Evolutionary conservation across 1,140 invertebrate genomes (phyloP), one percentile per base, ranked within the genome.

Genomic region (Parasteatoda tepidariorum): DNA sequence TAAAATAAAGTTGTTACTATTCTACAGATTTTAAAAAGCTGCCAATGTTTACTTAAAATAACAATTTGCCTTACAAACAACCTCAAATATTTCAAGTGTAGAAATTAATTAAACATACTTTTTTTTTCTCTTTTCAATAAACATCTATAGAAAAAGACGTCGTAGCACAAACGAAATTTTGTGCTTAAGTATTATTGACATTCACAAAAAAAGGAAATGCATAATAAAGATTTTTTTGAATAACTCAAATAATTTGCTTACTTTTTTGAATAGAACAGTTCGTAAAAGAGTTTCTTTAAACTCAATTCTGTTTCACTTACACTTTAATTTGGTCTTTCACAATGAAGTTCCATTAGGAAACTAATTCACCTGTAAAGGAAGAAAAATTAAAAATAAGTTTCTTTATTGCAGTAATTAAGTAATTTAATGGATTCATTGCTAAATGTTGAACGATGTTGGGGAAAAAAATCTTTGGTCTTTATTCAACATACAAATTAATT

Each of bases 401-500:
- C 78, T 82, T 82, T 82, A 82, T 82, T 82, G 66, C 22, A 71
- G 66, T 82, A 82, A 82, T 82, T 82, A 82, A 71, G 78, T 82
- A 82, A 82, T 82, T 82, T 82, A 70, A 71, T 71, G 66, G 78
- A 70, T 82, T 82, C 78, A 82, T 71, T 71, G 66, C 78, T 31
- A 22, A 31, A 30, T 82, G 33, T 22, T 24, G 18, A 74, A 26
- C 26, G 24, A 64, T 30, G 24, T 15, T 18, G 26, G 13, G 48
- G 31, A 82, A 61, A 81, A 79, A 79, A 70, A 81, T 61, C 31
- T 11, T 24, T 55, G 55, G 48, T 28, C 34, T 41, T 82, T 82
- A 71, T 71, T 82, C 66, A 61, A 82, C 78, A 34, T 82, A 61
- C 34, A 75, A 31, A 67, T 41, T 18, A 26, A 34, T 41, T 68